These are phyloP conservation scores for Entomobrya multifasciata DNA, from an alignment of 2,888 invertebrate genomes.

Conservation along the genomic window DNA sequence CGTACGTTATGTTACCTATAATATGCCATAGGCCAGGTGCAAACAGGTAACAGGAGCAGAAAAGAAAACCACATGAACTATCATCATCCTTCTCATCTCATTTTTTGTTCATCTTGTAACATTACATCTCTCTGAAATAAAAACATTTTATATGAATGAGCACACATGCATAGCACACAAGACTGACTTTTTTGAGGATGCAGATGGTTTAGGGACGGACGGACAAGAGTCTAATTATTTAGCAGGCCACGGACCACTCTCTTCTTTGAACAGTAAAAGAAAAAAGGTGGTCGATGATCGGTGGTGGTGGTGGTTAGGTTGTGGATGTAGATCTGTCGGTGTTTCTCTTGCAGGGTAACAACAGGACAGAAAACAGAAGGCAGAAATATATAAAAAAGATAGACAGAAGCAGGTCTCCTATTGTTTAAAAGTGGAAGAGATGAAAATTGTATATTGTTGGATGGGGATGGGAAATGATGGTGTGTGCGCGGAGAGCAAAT, in stretches of 20 bases:
- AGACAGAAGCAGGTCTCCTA: conserved; percentile 41
- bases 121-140: background rate
- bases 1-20: background rate
- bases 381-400: background rate
- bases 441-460: background rate
- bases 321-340: conserved; percentile 5
- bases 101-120: too few relatives aligned
- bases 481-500: background rate
- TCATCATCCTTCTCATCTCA: conserved; percentile 17
- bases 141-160: conserved; percentile 40
- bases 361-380: too few relatives aligned
- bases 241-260: conserved; percentile 20
- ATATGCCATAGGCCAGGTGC: conserved; percentile 40
- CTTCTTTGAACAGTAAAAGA: too few relatives aligned
- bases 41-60: conserved; percentile 45
- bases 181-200: conserved; percentile 60
- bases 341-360: background rate
- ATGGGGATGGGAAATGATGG: too few relatives aligned
- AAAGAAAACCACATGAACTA: conserved; percentile 37
- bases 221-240: conserved; percentile 55
- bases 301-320: background rate
- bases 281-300: too few relatives aligned
- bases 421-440: conserved; percentile 22
- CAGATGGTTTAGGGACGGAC: conserved; percentile 55
- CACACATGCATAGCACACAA: conserved; percentile 4